Evolutionary conservation across 2,113 vertebrate genomes (phyloP).

Genomic region (Xyrauchen texanus): DNA sequence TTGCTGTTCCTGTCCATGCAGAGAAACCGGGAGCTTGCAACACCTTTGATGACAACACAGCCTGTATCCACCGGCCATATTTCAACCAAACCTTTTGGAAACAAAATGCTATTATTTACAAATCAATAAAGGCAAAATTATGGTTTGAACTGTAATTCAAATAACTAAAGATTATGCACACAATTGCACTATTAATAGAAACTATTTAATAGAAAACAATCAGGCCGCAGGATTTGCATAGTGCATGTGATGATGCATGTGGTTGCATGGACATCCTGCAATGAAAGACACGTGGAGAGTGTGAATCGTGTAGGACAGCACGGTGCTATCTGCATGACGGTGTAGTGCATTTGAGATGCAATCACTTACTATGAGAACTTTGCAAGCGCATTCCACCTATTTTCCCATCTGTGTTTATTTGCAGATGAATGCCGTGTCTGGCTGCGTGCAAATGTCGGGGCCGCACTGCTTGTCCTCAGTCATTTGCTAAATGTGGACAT

Average conservation of each 20-base stretch:
- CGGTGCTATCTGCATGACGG: no score
- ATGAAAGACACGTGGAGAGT: no score
- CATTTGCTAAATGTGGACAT: conserved; percentile 79
- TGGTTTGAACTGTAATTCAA: no score
- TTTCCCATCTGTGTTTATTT: conserved; percentile 80
- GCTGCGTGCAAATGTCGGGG: conserved; percentile 85
- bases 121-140: no score
- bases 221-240: no score
- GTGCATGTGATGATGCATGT: no score
- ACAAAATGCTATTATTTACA: neutral
- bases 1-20: conserved; percentile 84
- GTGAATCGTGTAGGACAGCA: no score
- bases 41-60: conserved; percentile 87
- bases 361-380: conserved; percentile 83
- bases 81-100: conserved; percentile 84
- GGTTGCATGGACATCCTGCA: no score
- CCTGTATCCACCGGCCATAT: conserved; percentile 83
- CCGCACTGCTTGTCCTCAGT: conserved; percentile 86
- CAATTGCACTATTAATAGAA: no score
- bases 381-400: conserved; percentile 79
- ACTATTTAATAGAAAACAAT: no score
- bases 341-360: neutral
- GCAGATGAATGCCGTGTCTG: conserved; percentile 80
- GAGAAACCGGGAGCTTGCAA: conserved; percentile 81
- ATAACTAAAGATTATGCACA: no score